These are phyloP conservation scores for Bombycilla garrulus DNA, from an alignment of 2,113 vertebrate species.

Conservation along the genomic window DNA sequence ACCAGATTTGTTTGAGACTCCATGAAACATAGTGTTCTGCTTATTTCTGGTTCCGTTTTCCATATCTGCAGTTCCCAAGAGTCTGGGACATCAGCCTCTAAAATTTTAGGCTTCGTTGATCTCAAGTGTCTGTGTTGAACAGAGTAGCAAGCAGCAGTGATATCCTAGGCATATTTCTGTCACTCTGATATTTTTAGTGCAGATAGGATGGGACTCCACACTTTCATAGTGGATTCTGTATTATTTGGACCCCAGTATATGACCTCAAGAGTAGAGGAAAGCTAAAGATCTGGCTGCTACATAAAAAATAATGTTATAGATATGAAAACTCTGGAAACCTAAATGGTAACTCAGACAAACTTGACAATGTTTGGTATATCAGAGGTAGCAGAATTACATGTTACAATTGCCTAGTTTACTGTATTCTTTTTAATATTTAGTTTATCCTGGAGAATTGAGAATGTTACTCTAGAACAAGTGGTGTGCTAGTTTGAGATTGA, in stretches of 20 bases:
- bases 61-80: not conserved
- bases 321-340: not conserved
- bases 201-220: not conserved
- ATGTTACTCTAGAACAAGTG: not conserved
- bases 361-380: not conserved
- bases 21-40: not conserved
- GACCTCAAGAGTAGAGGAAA: not conserved
- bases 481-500: no score
- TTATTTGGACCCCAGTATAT: not conserved
- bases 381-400: not conserved
- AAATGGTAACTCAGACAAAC: not conserved
- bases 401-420: not conserved
- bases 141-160: not conserved
- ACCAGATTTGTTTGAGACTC: not conserved
- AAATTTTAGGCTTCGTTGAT: not conserved
- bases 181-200: not conserved
- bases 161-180: not conserved
- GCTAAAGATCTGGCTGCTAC: not conserved
- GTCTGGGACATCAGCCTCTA: not conserved
- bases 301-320: not conserved
- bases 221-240: not conserved
- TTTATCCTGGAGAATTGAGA: not conserved
- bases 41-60: not conserved
- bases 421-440: not conserved
- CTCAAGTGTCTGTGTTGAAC: not conserved